Evolutionary conservation across 2,888 invertebrate species (phyloP), one percentile per base, ranked within the genome.

Genomic region (Myathropa florea): DNA sequence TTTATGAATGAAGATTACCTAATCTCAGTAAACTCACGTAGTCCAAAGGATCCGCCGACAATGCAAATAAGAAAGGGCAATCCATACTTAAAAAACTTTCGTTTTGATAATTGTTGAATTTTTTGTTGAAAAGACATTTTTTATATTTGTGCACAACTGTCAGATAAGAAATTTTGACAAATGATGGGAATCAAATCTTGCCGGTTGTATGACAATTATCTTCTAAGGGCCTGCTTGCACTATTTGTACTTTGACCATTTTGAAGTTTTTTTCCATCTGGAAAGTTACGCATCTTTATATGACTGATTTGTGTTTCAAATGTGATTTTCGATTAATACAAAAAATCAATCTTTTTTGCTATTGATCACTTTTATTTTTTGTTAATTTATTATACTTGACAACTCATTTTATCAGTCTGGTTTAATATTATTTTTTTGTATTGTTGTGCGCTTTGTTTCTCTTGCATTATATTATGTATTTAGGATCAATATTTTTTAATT

Each of bases 41-140:
- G 92, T 4, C 95, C 96, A 92, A 97, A 95, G 0, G 97, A 97
- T 68, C 97, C 97, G 55, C 96, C 96, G 73, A 97, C 92, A 23
- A 97, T 93, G 84, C 97, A 93, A 67, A 96, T 83, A 24, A 97
- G 90, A 91, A 97, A 97, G 4, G 97, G 97, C 39, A 96, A 76
- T 7, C 96, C 96, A 92, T 94, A 96, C 91, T 92, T 94, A 81
- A 94, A 89, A 65, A 91, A 93, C 89, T 92, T 94, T 70, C 88
- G 88, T 75, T 88, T 89, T 9, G 89, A 80, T 57, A 90, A 88
- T 57, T 88, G 71, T 70, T 89, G 90, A 12, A 92, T 63, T 68
- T 88, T 92, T 24, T 90, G 82, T 18, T 57, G 24, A 78, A 90
- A 77, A 36, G 90, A 89, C 91, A 92, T 92, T 73, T 78, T 81